Percentiles rank a stretch among this genome's conserved stretches.
These are phyloP conservation scores for Hapalemur alaotrensis DNA, from an alignment of 2,797 vertebrate species.

Conservation along the genomic window DNA sequence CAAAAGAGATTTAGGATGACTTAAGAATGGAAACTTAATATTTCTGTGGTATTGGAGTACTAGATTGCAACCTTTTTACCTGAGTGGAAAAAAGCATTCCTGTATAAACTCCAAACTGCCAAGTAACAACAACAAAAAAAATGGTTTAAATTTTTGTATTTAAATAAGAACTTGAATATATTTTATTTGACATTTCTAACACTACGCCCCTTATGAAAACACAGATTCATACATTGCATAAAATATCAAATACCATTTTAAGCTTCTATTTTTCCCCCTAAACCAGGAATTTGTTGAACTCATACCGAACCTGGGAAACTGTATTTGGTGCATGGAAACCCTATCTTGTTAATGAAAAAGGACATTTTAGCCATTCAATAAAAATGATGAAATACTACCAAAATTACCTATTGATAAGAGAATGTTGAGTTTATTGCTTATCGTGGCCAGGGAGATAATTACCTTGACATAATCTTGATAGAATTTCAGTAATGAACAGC, in stretches of 20 bases:
- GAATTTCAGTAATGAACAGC: neutral
- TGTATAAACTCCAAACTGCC: neutral
- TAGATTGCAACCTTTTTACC: neutral
- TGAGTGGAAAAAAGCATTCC: neutral
- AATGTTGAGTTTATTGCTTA: neutral
- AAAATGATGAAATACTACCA: neutral
- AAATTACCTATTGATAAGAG: neutral
- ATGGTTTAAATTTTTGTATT: neutral
- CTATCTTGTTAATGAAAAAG: neutral
- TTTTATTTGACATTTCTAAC: slow-evolving; percentile 45
- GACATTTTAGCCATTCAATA: neutral
- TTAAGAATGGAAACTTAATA: neutral
- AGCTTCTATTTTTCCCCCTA: neutral
- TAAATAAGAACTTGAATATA: neutral
- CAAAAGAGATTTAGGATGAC: neutral
- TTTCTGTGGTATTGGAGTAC: neutral
- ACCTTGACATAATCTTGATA: neutral
- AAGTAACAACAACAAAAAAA: neutral
- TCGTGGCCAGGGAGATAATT: fast-evolving
- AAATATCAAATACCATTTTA: neutral
- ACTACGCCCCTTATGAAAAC: neutral
- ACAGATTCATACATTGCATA: neutral
- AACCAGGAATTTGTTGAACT: neutral
- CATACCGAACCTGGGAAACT: neutral
- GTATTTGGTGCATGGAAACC: neutral